A percentile compares a stretch with the other conserved stretches of the same genome.
Evolutionary conservation across 2,888 invertebrate species (phyloP).

Genomic region (Drosophila stalkeri): DNA sequence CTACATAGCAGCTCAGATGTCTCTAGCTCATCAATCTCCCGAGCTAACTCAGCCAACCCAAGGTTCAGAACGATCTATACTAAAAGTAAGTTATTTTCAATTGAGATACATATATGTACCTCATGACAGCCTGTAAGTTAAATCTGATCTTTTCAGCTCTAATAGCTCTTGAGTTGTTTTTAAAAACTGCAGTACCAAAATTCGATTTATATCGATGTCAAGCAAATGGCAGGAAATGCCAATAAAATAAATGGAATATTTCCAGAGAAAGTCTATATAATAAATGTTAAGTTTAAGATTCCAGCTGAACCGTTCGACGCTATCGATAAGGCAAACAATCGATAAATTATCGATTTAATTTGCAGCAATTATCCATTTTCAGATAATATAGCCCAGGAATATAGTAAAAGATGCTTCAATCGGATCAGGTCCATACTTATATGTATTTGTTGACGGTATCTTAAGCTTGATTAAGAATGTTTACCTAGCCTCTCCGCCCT

Average conservation of each 20-base stretch:
- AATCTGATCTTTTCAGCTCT: not conserved
- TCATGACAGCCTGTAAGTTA: not conserved
- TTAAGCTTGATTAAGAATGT: conserved; percentile 6
- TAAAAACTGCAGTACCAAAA: not conserved
- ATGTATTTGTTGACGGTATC: not conserved
- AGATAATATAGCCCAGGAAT: not conserved
- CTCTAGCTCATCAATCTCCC: too few species aligned
- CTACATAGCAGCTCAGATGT: not conserved
- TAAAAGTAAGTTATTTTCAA: not conserved
- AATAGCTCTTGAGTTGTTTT: not conserved
- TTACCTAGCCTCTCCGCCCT: not conserved
- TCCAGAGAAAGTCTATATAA: not conserved
- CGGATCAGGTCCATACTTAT: not conserved
- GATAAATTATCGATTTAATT: not conserved
- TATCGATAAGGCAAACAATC: not conserved
- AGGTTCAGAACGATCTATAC: not conserved
- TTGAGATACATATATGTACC: not conserved
- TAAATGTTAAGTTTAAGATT: too few species aligned
- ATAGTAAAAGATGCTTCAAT: not conserved
- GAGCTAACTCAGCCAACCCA: not conserved
- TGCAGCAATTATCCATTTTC: too few species aligned
- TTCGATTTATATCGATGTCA: conserved; percentile 1
- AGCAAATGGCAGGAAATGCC: not conserved
- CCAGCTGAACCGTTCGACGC: not conserved
- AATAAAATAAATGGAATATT: not conserved